Base-by-base conservation (phyloP, 2,888 invertebrate species). In the Chloroclystis v-ata region DNA sequence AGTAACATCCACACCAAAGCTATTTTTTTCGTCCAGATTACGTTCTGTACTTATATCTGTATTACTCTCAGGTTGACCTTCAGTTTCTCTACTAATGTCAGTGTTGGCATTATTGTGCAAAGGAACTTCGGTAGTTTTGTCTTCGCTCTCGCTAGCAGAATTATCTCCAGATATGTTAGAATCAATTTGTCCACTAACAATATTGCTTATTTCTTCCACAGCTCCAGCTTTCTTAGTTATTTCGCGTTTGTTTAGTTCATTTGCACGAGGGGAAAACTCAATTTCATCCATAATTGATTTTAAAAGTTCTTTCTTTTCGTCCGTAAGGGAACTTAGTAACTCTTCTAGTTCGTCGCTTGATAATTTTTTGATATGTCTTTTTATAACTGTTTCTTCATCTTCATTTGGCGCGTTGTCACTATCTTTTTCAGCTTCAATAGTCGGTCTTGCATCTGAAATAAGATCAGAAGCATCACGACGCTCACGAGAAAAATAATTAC, bases 181-280 rank as follows among this genome's bases (percentile, higher is more conserved):
- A 55, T 84, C 82, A n/a, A 74, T 69, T 41, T 72, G 69, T 12
- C 67, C 65, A 55, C 64, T 72, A 44, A 82, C 81, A n/a, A 77
- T 63, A n/a, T 60, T 69, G 58, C 65, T 74, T 55, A 72, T 80
- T 56, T 80, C 80, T 58, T 82, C 82, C 13, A 77, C 70, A 25
- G 82, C 82, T 4, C 73, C 82, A 14, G 80, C 78, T 63, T 86
- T 87, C 50, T 86, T 86, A 4, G 81, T 84, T 42, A 85, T 85
- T 73, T 86, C 87, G 52, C 86, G 70, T 67, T 87, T 87, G 53
- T 70, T 80, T 13, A 80, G 55, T 28, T 67, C 68, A 37, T 57
- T 54, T 32, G 37, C 45, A 13, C 47, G 59, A 13, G 70, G 63
- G 28, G 41, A 20, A 4, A 49, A 10, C 40, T 66, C 63, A 7